These are phyloP conservation scores for Lagopus leucura DNA, from an alignment of 2,113 vertebrate genomes.

Conservation along the genomic window DNA sequence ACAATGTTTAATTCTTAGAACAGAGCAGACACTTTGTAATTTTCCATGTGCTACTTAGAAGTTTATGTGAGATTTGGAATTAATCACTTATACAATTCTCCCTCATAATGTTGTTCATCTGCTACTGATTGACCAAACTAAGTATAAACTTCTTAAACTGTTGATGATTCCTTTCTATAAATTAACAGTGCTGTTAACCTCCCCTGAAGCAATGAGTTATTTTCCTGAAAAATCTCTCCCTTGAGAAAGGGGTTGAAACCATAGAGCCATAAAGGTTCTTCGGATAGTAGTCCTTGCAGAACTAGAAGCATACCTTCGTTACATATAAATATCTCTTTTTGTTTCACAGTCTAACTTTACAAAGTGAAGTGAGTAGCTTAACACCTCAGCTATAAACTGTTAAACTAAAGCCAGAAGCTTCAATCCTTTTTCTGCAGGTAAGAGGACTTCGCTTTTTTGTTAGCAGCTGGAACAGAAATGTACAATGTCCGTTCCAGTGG, in stretches of 20 bases:
- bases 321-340: constrained; percentile 18
- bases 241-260: background rate
- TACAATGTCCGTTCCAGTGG: background rate
- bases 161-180: background rate
- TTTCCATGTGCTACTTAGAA: constrained; percentile 56
- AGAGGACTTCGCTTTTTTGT: background rate
- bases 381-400: background rate
- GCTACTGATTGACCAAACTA: background rate
- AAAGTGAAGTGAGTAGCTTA: background rate
- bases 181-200: background rate
- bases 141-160: constrained; percentile 25
- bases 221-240: constrained; percentile 8
- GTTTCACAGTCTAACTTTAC: background rate
- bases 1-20: background rate
- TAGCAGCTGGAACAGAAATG: constrained; percentile 11
- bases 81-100: constrained; percentile 17
- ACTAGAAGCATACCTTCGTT: background rate
- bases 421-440: constrained; percentile 11
- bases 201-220: background rate
- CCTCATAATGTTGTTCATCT: background rate
- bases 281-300: background rate
- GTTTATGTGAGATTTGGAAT: constrained; percentile 33
- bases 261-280: background rate
- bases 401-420: background rate
- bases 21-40: constrained; percentile 39